phyloP scores from a whole-genome alignment of 2,113 vertebrate species.

The Cinclus mexicanus region DNA sequence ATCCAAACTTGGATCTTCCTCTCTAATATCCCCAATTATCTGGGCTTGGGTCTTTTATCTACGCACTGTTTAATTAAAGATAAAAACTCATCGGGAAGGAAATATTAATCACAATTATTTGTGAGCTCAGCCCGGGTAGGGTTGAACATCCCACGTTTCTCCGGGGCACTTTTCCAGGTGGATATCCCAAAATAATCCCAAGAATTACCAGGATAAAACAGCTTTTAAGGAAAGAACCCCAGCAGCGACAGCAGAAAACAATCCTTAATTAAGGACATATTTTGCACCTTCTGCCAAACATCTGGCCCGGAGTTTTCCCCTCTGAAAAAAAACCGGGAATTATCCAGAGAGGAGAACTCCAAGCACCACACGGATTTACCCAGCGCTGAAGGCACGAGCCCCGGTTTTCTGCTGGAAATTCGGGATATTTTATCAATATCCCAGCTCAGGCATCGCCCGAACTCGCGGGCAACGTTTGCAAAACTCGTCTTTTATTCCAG shows the following conservation, averaged over 20 bases:
- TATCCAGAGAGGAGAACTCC: background rate
- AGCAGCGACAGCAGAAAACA: background rate
- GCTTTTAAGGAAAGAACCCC: background rate
- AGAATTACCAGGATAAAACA: accelerated
- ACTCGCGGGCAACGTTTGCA: background rate
- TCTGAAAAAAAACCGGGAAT: background rate
- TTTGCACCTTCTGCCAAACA: background rate
- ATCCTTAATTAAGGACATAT: background rate
- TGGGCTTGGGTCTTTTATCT: background rate
- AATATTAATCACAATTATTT: accelerated
- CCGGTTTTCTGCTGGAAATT: background rate
- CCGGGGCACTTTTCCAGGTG: background rate
- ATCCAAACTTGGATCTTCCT: background rate
- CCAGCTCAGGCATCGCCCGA: background rate
- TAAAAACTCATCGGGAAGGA: accelerated
- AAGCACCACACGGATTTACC: background rate
- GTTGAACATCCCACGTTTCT: background rate
- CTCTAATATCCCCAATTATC: no score
- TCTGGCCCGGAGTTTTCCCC: background rate
- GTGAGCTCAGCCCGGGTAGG: background rate
- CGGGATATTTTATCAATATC: background rate
- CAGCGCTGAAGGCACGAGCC: background rate
- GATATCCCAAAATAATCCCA: background rate
- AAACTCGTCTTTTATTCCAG: background rate
- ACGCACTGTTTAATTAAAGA: background rate